Conservation (phyloP, 30 jellyfish, hydroid and myxozoan genomes). For the Aurelia aurita region DNA sequence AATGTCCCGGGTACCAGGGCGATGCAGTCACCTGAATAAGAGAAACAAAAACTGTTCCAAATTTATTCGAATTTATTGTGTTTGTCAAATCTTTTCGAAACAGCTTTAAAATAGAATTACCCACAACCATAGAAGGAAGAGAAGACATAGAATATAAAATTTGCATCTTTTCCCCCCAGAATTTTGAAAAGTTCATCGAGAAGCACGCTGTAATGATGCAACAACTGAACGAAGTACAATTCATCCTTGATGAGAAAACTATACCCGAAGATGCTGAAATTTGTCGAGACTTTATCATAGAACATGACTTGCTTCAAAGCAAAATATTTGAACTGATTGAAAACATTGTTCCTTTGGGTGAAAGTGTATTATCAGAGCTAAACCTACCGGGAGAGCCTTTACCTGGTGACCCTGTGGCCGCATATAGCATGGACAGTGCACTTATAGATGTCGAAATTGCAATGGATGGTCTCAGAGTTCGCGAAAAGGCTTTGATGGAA, state of each 20-base stretch:
- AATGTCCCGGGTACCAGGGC: too few species aligned
- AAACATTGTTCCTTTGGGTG: conserved; percentile 60
- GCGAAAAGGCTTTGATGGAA: conserved; percentile 64
- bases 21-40: too few species aligned
- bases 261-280: conserved; percentile 61
- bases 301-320: conserved; percentile 62
- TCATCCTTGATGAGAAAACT: conserved; percentile 56
- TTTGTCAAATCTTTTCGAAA: too few species aligned
- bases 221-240: conserved; percentile 46
- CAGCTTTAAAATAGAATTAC: background rate
- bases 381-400: conserved; percentile 74
- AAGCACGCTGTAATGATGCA: conserved; percentile 61
- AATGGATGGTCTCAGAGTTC: conserved; percentile 63
- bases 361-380: conserved; percentile 52
- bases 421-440: conserved; percentile 81
- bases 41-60: too few species aligned
- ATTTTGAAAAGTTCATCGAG: conserved; percentile 62
- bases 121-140: background rate
- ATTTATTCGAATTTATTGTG: too few species aligned
- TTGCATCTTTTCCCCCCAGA: background rate
- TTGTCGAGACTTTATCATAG: conserved; percentile 58
- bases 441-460: conserved; percentile 66
- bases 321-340: conserved; percentile 51
- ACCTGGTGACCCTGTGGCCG: conserved; percentile 84
- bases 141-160: background rate